phyloP scores from a whole-genome alignment of 2,888 invertebrate genomes.

The Arenicola marina region DNA sequence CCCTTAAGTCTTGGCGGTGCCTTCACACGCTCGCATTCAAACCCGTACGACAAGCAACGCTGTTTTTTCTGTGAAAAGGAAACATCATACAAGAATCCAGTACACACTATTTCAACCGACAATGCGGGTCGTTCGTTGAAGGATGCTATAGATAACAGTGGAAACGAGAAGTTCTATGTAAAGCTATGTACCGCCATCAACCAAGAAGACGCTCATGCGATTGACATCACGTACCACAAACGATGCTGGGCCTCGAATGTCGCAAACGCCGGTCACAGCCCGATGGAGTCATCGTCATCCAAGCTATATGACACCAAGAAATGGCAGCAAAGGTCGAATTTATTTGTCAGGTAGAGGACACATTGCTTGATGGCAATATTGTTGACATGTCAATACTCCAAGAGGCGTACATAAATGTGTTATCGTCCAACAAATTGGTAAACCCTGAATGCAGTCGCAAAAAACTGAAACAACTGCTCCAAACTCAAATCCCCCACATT shows the following conservation, averaged over 20 bases:
- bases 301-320: background rate
- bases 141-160: background rate
- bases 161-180: background rate
- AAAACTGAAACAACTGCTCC: background rate
- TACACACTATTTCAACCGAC: background rate
- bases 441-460: background rate
- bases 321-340: conserved; percentile 1
- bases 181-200: background rate
- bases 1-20: background rate
- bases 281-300: background rate
- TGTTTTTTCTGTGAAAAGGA: background rate
- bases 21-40: background rate
- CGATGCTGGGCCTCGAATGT: background rate
- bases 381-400: background rate
- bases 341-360: background rate
- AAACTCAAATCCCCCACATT: background rate
- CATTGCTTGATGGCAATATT: background rate
- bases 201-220: conserved; percentile 1
- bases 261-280: background rate
- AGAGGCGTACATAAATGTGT: background rate
- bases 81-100: background rate
- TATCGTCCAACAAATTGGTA: background rate
- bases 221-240: background rate
- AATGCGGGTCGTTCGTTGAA: background rate
- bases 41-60: background rate